Percentiles rank a stretch among this genome's conserved stretches.
These are phyloP conservation scores for Oophaga sylvatica DNA, from an alignment of 2,797 vertebrate species.

Conservation along the genomic window DNA sequence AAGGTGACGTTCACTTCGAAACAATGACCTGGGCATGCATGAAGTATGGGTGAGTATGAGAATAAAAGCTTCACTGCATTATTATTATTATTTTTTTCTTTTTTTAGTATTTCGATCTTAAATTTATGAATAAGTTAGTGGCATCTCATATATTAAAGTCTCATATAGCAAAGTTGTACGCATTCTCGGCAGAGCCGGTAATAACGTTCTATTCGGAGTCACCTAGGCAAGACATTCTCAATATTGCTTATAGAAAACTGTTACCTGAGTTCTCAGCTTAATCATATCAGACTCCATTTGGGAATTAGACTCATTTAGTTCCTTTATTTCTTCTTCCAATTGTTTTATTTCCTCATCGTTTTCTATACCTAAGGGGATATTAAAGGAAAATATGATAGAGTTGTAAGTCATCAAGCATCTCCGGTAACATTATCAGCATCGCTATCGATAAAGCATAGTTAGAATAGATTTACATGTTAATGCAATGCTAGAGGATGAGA, in stretches of 20 bases:
- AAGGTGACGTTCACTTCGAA: conserved; percentile 38
- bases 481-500: neutral
- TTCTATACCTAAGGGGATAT: conserved; percentile 84
- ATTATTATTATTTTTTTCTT: conserved; percentile 16
- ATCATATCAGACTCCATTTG: conserved; percentile 99
- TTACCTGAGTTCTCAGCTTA: conserved; percentile 97
- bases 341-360: conserved; percentile 98
- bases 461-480: conserved; percentile 10
- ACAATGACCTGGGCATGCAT: conserved; percentile 58
- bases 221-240: conserved; percentile 27
- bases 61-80: conserved; percentile 52
- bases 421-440: neutral
- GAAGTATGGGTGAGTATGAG: conserved; percentile 63
- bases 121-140: conserved; percentile 53
- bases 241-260: conserved; percentile 67
- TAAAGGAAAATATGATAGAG: conserved; percentile 37
- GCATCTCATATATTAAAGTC: conserved; percentile 42
- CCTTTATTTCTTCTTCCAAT: conserved; percentile 98
- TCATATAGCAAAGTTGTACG: conserved; percentile 15
- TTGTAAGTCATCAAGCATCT: conserved; percentile 15
- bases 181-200: neutral
- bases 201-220: conserved; percentile 14
- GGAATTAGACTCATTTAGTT: conserved; percentile 96
- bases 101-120: conserved; percentile 20
- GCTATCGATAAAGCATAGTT: neutral